phyloP scores from a whole-genome alignment of 2,113 vertebrate genomes.

The Leptocoma aspasia region DNA sequence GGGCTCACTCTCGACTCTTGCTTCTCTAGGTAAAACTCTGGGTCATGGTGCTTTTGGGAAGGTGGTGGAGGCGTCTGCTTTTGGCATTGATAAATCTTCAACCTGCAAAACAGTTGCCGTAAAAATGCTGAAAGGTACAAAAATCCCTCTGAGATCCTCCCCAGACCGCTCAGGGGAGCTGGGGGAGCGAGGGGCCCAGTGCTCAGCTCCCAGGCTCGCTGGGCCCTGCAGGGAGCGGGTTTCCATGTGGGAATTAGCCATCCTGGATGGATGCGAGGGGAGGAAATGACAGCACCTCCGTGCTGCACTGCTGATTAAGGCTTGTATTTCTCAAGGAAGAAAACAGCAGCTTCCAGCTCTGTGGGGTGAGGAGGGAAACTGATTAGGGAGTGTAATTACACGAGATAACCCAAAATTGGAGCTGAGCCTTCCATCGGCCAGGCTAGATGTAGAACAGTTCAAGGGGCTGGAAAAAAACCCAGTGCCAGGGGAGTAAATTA shows the following conservation, averaged over 20 bases:
- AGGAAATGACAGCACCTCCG: background rate
- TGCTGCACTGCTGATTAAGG: background rate
- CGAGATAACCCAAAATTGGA: constrained; percentile 9
- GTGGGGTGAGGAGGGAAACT: constrained; percentile 14
- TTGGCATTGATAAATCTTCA: constrained; percentile 93
- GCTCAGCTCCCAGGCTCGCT: background rate
- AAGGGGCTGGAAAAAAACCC: background rate
- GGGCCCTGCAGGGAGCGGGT: background rate
- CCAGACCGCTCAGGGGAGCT: background rate
- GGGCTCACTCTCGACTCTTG: constrained; percentile 66
- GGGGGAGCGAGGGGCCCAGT: background rate
- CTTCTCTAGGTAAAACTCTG: constrained; percentile 87
- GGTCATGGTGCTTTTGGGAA: constrained; percentile 95
- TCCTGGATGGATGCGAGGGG: background rate
- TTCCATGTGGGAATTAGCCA: background rate
- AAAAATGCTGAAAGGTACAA: constrained; percentile 95
- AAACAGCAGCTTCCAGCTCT: constrained; percentile 11
- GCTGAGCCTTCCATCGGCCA: background rate
- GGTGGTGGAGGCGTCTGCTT: constrained; percentile 92
- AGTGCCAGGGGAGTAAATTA: constrained; percentile 9
- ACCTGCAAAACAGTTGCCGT: constrained; percentile 96
- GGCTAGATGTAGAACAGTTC: constrained; percentile 10
- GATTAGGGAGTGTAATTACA: constrained; percentile 11
- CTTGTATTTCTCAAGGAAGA: background rate
- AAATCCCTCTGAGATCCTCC: constrained; percentile 13